phyloP scores from a whole-genome alignment of 1,140 invertebrate species.

The Drosophila lini region DNA sequence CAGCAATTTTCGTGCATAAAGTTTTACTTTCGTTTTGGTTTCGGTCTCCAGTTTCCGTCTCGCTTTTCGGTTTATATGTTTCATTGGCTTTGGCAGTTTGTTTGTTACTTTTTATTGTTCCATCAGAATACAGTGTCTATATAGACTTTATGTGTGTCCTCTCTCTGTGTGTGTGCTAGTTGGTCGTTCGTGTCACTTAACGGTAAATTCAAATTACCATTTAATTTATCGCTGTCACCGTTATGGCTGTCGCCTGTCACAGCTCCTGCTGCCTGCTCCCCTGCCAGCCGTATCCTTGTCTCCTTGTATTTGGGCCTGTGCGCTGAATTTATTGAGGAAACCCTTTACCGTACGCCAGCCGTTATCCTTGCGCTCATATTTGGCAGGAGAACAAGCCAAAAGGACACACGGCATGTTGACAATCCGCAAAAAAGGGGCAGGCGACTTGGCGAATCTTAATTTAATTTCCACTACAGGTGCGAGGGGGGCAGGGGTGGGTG shows the following conservation, averaged over 20 bases:
- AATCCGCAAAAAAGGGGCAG: conserved; percentile 32
- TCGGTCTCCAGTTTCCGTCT: conserved; percentile 58
- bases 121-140: conserved; percentile 36
- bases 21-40: conserved; percentile 60
- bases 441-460: conserved; percentile 52
- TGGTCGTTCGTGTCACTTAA: conserved; percentile 76
- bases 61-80: conserved; percentile 43
- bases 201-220: conserved; percentile 83
- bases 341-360: conserved; percentile 33
- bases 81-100: conserved; percentile 67
- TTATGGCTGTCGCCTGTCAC: conserved; percentile 82
- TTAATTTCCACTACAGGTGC: conserved; percentile 39
- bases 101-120: conserved; percentile 60
- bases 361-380: conserved; percentile 62
- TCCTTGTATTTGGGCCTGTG: conserved; percentile 22
- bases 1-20: conserved; percentile 76
- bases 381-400: conserved; percentile 35
- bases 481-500: neutral
- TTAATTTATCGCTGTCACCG: conserved; percentile 83
- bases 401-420: conserved; percentile 49
- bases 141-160: conserved; percentile 6
- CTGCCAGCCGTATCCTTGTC: conserved; percentile 12
- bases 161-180: conserved; percentile 15
- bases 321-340: conserved; percentile 78
- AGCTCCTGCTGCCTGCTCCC: conserved; percentile 8